A percentile compares a stretch with the other conserved stretches of the same genome.
Evolutionary conservation across 2,113 vertebrate species (phyloP).

Genomic region (Pollachius pollachius): DNA sequence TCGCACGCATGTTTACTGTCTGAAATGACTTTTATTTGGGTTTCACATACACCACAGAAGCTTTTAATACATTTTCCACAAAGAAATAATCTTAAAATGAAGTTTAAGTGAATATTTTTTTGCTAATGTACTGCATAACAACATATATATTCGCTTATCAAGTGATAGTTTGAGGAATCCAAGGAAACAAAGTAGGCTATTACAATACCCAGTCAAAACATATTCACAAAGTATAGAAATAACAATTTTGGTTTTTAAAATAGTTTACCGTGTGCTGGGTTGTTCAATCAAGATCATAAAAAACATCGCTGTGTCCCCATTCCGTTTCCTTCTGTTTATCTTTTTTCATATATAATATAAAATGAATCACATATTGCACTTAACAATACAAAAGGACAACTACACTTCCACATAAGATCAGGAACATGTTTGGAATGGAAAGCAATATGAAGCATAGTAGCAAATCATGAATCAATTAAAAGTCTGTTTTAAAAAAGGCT

Average conservation of each 20-base stretch:
- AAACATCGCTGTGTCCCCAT: slow-evolving; percentile 28
- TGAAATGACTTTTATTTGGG: slow-evolving; percentile 45
- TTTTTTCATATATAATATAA: slow-evolving; percentile 48
- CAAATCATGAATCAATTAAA: not conserved
- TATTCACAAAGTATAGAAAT: slow-evolving; percentile 43
- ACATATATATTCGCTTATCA: slow-evolving; percentile 45
- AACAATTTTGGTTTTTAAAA: slow-evolving; percentile 34
- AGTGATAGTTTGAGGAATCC: slow-evolving; percentile 27
- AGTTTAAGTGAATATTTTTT: not conserved
- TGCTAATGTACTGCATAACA: slow-evolving; percentile 33
- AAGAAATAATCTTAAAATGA: slow-evolving; percentile 18
- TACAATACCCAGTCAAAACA: slow-evolving; percentile 33
- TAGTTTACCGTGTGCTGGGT: slow-evolving; percentile 15
- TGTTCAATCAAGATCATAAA: slow-evolving; percentile 20
- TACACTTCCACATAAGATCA: slow-evolving; percentile 49
- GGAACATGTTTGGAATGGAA: slow-evolving; percentile 26
- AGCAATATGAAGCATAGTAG: not conserved
- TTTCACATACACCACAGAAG: slow-evolving; percentile 48
- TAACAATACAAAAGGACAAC: slow-evolving; percentile 48
- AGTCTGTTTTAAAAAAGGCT: slow-evolving; percentile 12
- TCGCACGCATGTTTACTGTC: slow-evolving; percentile 12
- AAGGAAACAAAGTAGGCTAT: slow-evolving; percentile 7
- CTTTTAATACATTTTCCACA: slow-evolving; percentile 42
- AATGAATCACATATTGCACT: slow-evolving; percentile 40
- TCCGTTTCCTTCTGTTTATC: slow-evolving; percentile 21